These are phyloP conservation scores for Saccostrea echinata DNA, from an alignment of 1,140 invertebrate species.

Conservation along the genomic window DNA sequence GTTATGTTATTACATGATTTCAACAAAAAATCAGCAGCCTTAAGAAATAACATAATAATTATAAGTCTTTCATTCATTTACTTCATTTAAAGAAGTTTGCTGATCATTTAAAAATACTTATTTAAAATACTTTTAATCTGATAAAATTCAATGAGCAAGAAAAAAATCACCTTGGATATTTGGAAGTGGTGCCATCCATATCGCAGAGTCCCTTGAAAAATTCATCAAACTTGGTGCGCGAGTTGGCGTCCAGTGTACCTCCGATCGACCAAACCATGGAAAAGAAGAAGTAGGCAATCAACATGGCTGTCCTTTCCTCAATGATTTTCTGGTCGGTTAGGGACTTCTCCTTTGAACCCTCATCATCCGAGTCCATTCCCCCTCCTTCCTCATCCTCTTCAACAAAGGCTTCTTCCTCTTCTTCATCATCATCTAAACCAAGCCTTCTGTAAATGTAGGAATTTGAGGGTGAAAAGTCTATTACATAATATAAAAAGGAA, in stretches of 20 bases:
- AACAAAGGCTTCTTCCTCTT: slow-evolving; percentile 70
- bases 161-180: slow-evolving; percentile 83
- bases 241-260: slow-evolving; percentile 74
- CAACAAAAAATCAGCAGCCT: too few species aligned
- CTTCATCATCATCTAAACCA: slow-evolving; percentile 74
- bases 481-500: neutral
- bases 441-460: slow-evolving; percentile 63
- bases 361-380: slow-evolving; percentile 20
- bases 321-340: slow-evolving; percentile 73
- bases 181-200: slow-evolving; percentile 73
- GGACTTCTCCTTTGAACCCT: slow-evolving; percentile 46
- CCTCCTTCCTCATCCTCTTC: slow-evolving; percentile 71
- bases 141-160: neutral
- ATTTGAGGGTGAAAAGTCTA: neutral
- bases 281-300: slow-evolving; percentile 78
- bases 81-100: too few species aligned
- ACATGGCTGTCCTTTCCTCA: slow-evolving; percentile 77
- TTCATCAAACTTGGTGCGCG: slow-evolving; percentile 78
- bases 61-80: too few species aligned
- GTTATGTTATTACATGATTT: too few species aligned
- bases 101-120: too few species aligned
- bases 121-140: too few species aligned
- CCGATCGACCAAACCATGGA: slow-evolving; percentile 80
- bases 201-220: slow-evolving; percentile 77
- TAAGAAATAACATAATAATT: too few species aligned